Base-by-base conservation (phyloP, 2,797 vertebrate species). In the Pelobates cultripes region DNA sequence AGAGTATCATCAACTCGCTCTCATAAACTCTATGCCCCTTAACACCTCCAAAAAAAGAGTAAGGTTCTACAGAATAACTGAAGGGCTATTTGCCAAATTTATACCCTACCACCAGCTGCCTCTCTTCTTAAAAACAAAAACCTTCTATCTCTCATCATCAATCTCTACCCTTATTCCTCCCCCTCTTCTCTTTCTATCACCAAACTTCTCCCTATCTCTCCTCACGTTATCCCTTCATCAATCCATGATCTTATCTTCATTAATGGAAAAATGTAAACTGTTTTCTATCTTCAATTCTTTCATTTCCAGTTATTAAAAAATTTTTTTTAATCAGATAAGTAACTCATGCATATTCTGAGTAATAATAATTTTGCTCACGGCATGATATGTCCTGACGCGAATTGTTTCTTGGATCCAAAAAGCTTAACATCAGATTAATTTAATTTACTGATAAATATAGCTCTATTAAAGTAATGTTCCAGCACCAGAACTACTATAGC, bases 321-420 rank as follows among this genome's bases (percentile, higher is more conserved):
- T 45, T 47, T 12, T 12, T 4, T n/a, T 7, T 60, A 75, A 81
- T 81, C 79, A 75, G 79, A 81, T 75, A 70, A 75, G 79, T 43
- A 81, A 44, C 43, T 43, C 60, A 51, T 73, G 60, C 14, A 73
- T 73, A 79, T 72, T 79, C 57, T 53, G 10, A 71, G 17, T 71
- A 6, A 64, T 60, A 73, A 53, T n/a, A 73, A 4, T 79, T 12
- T 45, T 43, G 57, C 78, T 79, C 4, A 12, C 17, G 57, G 78
- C 70, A 67, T 67, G 72, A 63, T 79, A 55, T 73, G 78, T 66
- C n/a, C 61, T 17, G 41, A 55, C 60, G 12, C 66, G 45, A 73
- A 28, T 79, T 57, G 64, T 71, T 78, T 55, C n/a, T 70, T 15
- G 4, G 12, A 45, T 57, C 57, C 4, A 60, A 15, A 60, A 60